Percentiles rank a stretch among this genome's conserved stretches.
Conservation (phyloP, 30 jellyfish, hydroid and myxozoan genomes). For the Cassiopea andromeda region DNA sequence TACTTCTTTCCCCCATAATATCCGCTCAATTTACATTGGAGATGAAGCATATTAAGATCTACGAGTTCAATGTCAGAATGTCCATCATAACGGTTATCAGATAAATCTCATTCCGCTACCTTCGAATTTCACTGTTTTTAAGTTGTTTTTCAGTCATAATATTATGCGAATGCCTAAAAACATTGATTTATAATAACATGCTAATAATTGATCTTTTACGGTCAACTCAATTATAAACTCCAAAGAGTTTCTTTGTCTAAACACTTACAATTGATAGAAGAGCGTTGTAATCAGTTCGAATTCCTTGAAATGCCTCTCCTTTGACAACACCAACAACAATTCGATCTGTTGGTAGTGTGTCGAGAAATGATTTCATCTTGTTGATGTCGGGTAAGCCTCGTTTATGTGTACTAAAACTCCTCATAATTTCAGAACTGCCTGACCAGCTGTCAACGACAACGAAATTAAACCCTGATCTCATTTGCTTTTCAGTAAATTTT, state of each 20-base stretch:
- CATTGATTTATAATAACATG: no score
- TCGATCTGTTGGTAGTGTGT: constrained; percentile 57
- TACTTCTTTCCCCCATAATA: no score
- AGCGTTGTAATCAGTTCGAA: not conserved
- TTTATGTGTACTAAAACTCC: constrained; percentile 36
- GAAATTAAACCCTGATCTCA: constrained; percentile 51
- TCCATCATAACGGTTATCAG: no score
- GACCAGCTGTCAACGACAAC: constrained; percentile 65
- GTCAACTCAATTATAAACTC: no score
- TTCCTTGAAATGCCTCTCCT: constrained; percentile 60
- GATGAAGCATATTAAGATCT: no score
- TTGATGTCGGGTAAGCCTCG: constrained; percentile 10
- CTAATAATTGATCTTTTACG: no score
- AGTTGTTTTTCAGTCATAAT: no score
- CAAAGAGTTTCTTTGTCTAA: not conserved
- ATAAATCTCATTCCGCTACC: no score
- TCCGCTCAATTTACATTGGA: no score
- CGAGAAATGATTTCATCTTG: constrained; percentile 47
- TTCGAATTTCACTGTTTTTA: no score
- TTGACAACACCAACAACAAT: constrained; percentile 56
- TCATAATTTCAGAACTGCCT: constrained; percentile 30
- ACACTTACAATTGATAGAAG: constrained; percentile 31
- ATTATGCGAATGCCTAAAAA: no score
- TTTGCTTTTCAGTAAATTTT: not conserved
- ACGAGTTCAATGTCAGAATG: no score